Percentiles rank a stretch among this genome's conserved stretches.
Evolutionary conservation across 2,113 vertebrate species (phyloP).

Genomic region (Syngnathus typhle): DNA sequence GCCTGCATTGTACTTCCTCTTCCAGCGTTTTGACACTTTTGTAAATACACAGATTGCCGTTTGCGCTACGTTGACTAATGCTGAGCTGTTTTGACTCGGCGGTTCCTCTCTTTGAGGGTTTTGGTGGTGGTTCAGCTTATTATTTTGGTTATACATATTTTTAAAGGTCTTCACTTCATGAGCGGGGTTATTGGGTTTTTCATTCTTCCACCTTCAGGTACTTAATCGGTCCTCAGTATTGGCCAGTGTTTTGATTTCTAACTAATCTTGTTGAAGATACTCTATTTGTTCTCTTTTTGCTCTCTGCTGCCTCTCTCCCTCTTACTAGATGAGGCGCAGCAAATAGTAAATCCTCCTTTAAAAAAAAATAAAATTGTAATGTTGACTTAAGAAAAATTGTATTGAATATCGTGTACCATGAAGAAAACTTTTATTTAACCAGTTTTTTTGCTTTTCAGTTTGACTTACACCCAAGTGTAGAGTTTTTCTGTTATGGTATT

Average conservation of each 20-base stretch:
- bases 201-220: conserved; percentile 16
- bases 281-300: conserved; percentile 42
- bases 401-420: conserved; percentile 87
- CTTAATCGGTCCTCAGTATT: conserved; percentile 28
- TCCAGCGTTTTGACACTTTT: conserved; percentile 14
- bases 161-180: conserved; percentile 8
- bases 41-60: conserved; percentile 16
- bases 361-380: background rate
- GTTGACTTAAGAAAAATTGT: background rate
- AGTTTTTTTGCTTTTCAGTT: conserved; percentile 86
- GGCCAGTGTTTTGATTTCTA: conserved; percentile 34
- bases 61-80: background rate
- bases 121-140: conserved; percentile 32
- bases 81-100: conserved; percentile 8
- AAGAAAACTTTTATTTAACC: conserved; percentile 91
- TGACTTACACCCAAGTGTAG: conserved; percentile 91
- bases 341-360: background rate
- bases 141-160: conserved; percentile 37
- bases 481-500: conserved; percentile 80
- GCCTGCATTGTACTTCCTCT: conserved; percentile 18
- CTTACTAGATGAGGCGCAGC: conserved; percentile 22
- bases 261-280: conserved; percentile 26
- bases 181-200: conserved; percentile 25
- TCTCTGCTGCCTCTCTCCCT: background rate
- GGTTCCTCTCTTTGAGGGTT: conserved; percentile 21